Conservation (phyloP, 2,113 vertebrate genomes). For the Illadopsis cleaveri region DNA sequence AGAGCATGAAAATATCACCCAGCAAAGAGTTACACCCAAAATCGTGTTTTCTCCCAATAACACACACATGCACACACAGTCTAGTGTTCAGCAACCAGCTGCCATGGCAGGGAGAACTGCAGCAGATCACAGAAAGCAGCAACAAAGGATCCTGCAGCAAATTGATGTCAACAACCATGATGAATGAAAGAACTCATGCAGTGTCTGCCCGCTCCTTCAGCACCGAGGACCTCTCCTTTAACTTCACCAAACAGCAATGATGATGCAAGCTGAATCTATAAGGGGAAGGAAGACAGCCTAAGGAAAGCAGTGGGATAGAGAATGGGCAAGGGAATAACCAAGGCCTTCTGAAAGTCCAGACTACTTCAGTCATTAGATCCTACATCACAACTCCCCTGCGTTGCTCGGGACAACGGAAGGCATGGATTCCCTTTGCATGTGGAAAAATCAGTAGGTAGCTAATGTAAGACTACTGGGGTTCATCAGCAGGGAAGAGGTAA, state of each 20-base stretch:
- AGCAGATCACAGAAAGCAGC: conserved; percentile 28
- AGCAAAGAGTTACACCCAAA: not conserved
- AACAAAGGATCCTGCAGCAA: conserved; percentile 38
- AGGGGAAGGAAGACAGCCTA: not conserved
- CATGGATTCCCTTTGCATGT: not conserved
- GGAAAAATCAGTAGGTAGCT: not conserved
- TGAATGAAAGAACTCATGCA: conserved; percentile 7
- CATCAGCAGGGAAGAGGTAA: conserved; percentile 25
- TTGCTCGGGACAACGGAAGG: not conserved
- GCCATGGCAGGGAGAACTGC: not conserved
- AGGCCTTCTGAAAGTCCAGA: not conserved
- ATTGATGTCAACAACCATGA: not conserved
- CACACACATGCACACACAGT: not conserved
- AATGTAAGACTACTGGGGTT: not conserved
- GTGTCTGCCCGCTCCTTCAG: not conserved
- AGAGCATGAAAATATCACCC: not conserved
- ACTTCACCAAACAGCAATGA: conserved; percentile 21
- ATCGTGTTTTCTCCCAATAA: not conserved
- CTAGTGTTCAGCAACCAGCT: not conserved
- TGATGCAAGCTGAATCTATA: not conserved
- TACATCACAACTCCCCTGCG: not conserved
- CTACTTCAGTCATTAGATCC: not conserved
- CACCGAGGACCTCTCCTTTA: not conserved
- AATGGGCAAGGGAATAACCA: conserved; percentile 3
- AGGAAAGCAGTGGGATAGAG: conserved; percentile 7